These are phyloP conservation scores for Dendrophyllia cribrosa DNA, from an alignment of 64 coral and sea anemone species.

Conservation along the genomic window DNA sequence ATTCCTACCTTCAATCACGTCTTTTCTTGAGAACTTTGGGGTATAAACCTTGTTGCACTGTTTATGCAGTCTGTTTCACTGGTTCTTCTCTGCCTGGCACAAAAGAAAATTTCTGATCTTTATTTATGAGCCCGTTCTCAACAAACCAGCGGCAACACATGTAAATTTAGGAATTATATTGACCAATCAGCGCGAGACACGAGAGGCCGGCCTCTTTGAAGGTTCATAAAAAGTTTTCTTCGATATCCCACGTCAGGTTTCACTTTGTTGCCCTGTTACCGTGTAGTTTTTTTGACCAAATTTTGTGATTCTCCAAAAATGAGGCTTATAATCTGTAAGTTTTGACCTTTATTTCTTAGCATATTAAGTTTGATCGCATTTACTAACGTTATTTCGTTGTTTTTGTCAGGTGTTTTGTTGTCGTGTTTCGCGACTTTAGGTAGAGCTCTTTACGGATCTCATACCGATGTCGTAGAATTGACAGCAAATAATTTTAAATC, in stretches of 20 bases:
- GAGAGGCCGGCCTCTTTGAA: conserved; percentile 91
- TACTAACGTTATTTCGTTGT: conserved; percentile 19
- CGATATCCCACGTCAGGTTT: conserved; percentile 23
- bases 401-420: conserved; percentile 76
- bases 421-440: conserved; percentile 53
- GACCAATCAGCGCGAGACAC: conserved; percentile 98
- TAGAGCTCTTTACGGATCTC: conserved; percentile 85
- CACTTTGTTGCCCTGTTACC: not conserved
- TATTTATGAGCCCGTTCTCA: conserved; percentile 19
- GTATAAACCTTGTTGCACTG: not conserved
- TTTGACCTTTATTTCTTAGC: not conserved
- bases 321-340: conserved; percentile 74
- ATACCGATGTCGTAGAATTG: conserved; percentile 90
- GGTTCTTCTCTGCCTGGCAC: not conserved
- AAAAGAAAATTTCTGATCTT: not conserved
- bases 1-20: not conserved
- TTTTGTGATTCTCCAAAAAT: conserved; percentile 51
- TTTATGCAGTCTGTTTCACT: not conserved
- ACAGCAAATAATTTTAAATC: conserved; percentile 95
- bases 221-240: conserved; percentile 32
- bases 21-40: not conserved
- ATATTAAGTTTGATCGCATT: not conserved
- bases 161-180: not conserved
- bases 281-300: not conserved
- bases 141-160: conserved; percentile 45